Conservation (phyloP, 2,888 invertebrate species). For the Cephus pygmeus region DNA sequence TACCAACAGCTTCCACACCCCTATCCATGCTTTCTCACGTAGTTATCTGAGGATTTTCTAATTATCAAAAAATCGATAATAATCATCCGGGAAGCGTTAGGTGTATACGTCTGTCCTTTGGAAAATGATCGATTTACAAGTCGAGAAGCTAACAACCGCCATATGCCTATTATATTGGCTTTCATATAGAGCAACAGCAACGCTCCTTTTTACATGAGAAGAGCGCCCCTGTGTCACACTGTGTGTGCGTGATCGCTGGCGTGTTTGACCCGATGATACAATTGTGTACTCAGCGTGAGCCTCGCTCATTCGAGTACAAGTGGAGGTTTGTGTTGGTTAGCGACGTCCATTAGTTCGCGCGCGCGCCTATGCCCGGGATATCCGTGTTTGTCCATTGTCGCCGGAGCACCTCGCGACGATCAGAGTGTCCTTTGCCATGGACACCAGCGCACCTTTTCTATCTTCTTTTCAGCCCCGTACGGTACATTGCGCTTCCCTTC, state of each 20-base stretch:
- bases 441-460: neutral
- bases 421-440: neutral
- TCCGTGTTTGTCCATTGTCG: slow-evolving; percentile 46
- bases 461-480: neutral
- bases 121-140: neutral
- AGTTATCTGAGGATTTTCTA: neutral
- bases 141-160: neutral
- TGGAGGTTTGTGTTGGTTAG: slow-evolving; percentile 29
- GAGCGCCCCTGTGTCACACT: neutral
- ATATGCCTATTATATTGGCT: neutral
- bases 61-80: neutral
- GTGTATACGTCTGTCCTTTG: neutral
- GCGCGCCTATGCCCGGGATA: slow-evolving; percentile 29
- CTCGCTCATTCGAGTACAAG: slow-evolving; percentile 25
- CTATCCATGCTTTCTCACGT: neutral
- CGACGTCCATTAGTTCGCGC: slow-evolving; percentile 15
- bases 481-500: neutral
- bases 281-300: slow-evolving; percentile 43
- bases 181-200: neutral
- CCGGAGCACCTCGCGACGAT: neutral
- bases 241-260: slow-evolving; percentile 36
- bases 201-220: neutral
- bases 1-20: neutral
- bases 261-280: slow-evolving; percentile 51
- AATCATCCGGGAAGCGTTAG: neutral